A percentile compares a stretch with the other conserved stretches of the same genome.
These are phyloP conservation scores for Fistularia commersonii DNA, from an alignment of 2,797 vertebrate species.

Conservation along the genomic window DNA sequence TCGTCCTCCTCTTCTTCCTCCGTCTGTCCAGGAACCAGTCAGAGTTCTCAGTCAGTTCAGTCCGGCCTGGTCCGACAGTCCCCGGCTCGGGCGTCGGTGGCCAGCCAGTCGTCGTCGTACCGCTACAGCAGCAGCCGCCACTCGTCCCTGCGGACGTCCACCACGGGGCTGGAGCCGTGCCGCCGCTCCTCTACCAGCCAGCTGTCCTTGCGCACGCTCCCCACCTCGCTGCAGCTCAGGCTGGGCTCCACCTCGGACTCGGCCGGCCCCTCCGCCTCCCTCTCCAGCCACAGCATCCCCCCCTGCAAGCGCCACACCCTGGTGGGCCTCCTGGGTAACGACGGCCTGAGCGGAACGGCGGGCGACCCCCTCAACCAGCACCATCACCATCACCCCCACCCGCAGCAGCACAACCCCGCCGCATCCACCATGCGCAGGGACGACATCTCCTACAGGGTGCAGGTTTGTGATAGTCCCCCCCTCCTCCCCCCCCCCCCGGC, in stretches of 20 bases:
- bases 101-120: constrained; percentile 93
- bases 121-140: constrained; percentile 95
- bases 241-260: constrained; percentile 81
- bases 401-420: constrained; percentile 78
- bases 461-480: constrained; percentile 57
- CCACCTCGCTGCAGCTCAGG: constrained; percentile 92
- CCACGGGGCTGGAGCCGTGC: constrained; percentile 90
- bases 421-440: constrained; percentile 80
- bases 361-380: constrained; percentile 68
- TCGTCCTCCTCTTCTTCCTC: background rate
- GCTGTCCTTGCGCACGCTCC: constrained; percentile 91
- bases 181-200: constrained; percentile 96
- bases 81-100: constrained; percentile 89
- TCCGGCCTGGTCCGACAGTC: constrained; percentile 91
- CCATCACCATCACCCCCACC: constrained; percentile 72
- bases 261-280: constrained; percentile 85
- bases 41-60: constrained; percentile 93
- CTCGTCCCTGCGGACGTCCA: constrained; percentile 91
- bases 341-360: constrained; percentile 66
- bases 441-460: constrained; percentile 95
- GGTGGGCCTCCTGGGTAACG: constrained; percentile 89
- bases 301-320: constrained; percentile 92
- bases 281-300: constrained; percentile 95
- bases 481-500: background rate
- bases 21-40: constrained; percentile 84